Evolutionary conservation across 2,888 invertebrate species (phyloP).

Genomic region (Aphodius sticticus): DNA sequence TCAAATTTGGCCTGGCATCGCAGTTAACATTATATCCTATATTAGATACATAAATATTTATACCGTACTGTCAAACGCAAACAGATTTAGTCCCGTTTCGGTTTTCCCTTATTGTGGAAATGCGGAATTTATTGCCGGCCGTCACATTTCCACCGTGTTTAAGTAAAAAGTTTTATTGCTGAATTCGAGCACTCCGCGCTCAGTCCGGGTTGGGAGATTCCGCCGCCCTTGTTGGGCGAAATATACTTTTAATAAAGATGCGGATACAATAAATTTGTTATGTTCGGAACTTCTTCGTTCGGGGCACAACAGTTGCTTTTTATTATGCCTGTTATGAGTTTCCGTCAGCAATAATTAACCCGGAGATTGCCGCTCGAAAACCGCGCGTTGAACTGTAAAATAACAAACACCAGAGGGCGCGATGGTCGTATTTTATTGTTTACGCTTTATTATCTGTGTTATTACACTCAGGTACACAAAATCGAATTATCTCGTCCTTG

Average conservation of each 20-base stretch:
- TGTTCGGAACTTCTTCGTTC: slow-evolving; percentile 35
- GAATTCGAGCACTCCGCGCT: slow-evolving; percentile 20
- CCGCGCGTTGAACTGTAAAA: background rate
- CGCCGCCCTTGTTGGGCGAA: slow-evolving; percentile 16
- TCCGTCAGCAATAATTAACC: slow-evolving; percentile 45
- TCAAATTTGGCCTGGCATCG: background rate
- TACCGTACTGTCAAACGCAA: background rate
- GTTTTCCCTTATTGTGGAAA: background rate
- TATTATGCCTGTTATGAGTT: slow-evolving; percentile 47
- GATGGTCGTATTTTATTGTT: background rate
- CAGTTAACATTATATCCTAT: background rate
- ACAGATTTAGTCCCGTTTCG: background rate
- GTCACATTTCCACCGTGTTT: slow-evolving; percentile 8
- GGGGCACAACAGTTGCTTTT: slow-evolving; percentile 42
- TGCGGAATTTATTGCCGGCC: slow-evolving; percentile 24
- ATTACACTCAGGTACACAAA: no score
- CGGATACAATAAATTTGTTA: slow-evolving; percentile 41
- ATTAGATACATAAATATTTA: background rate
- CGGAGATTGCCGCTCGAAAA: slow-evolving; percentile 36
- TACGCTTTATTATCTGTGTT: no score
- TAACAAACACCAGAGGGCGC: background rate
- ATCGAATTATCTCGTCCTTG: no score
- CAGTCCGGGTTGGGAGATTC: background rate
- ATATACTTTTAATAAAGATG: slow-evolving; percentile 38
- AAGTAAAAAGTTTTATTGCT: slow-evolving; percentile 23